Evolutionary conservation across 2,797 vertebrate species (phyloP).

Genomic region (Micropoecilia bifurca): DNA sequence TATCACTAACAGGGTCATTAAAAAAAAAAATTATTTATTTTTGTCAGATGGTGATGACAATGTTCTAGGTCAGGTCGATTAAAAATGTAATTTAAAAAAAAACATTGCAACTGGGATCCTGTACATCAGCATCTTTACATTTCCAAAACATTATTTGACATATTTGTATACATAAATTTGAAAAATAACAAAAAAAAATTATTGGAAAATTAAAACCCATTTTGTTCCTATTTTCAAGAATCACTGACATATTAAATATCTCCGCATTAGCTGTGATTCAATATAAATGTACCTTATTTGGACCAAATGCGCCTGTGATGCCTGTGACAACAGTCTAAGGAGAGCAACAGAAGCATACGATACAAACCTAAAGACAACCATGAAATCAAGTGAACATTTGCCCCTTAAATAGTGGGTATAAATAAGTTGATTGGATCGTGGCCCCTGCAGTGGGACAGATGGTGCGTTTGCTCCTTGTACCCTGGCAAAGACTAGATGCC

Average conservation of each 20-base stretch:
- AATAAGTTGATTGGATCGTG: slow-evolving; percentile 60
- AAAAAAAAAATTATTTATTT: too few species aligned
- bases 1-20: too few species aligned
- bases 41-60: too few species aligned
- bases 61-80: too few species aligned
- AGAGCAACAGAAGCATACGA: neutral
- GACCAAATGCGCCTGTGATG: neutral
- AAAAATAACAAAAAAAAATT: too few species aligned
- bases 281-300: neutral
- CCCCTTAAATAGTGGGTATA: slow-evolving; percentile 54
- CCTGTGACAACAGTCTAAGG: neutral
- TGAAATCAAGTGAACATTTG: slow-evolving; percentile 45
- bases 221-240: too few species aligned
- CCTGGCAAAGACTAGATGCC: slow-evolving; percentile 71
- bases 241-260: neutral
- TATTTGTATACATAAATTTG: too few species aligned
- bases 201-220: too few species aligned
- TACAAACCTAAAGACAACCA: slow-evolving; percentile 17
- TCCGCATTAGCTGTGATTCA: neutral
- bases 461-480: slow-evolving; percentile 71
- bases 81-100: too few species aligned
- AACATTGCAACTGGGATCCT: too few species aligned
- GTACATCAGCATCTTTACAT: too few species aligned
- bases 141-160: too few species aligned
- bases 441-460: slow-evolving; percentile 71